Percentiles rank a stretch among this genome's conserved stretches.
Evolutionary conservation across 1,140 invertebrate genomes (phyloP).

Genomic region (Pseudomyrmex concolor): DNA sequence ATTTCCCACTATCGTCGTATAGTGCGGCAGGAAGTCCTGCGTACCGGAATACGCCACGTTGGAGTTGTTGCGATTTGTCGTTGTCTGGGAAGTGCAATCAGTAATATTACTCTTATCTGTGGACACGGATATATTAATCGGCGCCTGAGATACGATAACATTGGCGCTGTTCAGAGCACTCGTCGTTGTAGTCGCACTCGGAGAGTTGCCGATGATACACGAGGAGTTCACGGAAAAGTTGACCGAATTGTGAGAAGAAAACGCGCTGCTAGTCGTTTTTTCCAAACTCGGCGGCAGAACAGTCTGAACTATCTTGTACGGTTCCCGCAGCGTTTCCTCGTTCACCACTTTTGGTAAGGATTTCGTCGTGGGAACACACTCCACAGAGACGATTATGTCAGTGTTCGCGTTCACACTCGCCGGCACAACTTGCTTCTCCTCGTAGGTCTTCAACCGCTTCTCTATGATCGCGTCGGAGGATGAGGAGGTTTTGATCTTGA

Average conservation of each 20-base stretch:
- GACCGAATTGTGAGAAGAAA: constrained; percentile 44
- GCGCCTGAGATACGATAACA: constrained; percentile 38
- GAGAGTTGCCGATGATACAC: constrained; percentile 27
- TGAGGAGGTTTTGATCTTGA: constrained; percentile 79
- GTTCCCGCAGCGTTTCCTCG: constrained; percentile 80
- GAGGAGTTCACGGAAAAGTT: constrained; percentile 39
- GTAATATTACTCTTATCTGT: constrained; percentile 24
- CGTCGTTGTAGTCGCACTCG: constrained; percentile 21
- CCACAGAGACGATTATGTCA: constrained; percentile 48
- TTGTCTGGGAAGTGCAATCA: constrained; percentile 43
- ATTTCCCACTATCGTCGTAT: constrained; percentile 62
- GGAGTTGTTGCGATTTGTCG: constrained; percentile 57
- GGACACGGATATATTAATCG: constrained; percentile 18
- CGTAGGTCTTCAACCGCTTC: constrained; percentile 65
- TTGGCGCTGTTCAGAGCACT: constrained; percentile 20
- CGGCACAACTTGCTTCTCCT: constrained; percentile 50
- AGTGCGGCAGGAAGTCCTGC: constrained; percentile 72
- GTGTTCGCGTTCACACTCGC: constrained; percentile 21
- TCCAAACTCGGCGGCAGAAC: constrained; percentile 58
- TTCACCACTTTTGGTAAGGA: constrained; percentile 79
- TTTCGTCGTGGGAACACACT: constrained; percentile 67
- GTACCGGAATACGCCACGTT: constrained; percentile 64
- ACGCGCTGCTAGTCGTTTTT: constrained; percentile 53
- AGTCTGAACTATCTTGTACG: constrained; percentile 79
- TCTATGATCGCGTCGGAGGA: constrained; percentile 56